A percentile compares a stretch with the other conserved stretches of the same genome.
Conservation (phyloP, 1,140 invertebrate genomes). For the Zaprionus africanus region DNA sequence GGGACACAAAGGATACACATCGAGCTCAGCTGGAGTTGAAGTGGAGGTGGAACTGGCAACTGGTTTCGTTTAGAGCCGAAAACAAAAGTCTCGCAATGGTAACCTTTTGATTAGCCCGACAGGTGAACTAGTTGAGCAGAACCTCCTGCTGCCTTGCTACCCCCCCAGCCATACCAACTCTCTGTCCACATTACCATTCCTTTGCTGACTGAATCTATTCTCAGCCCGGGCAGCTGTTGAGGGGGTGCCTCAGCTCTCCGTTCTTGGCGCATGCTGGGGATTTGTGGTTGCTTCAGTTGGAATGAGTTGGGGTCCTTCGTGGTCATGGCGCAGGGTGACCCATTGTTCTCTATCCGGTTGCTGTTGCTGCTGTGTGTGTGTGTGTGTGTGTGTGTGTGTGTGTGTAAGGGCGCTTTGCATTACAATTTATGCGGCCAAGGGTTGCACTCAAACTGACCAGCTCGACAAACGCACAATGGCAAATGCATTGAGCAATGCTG, state of each 20-base stretch:
- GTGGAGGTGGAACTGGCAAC: neutral
- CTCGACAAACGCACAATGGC: neutral
- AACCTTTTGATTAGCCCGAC: constrained; percentile 23
- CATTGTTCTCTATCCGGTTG: constrained; percentile 3
- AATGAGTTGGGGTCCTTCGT: neutral
- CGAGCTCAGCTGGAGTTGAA: neutral
- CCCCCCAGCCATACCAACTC: neutral
- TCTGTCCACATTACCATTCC: neutral
- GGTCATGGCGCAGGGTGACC: neutral
- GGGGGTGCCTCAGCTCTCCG: neutral
- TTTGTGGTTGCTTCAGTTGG: constrained; percentile 54
- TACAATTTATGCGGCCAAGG: constrained; percentile 25
- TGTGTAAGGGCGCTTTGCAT: constrained; percentile 21
- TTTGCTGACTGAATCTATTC: neutral
- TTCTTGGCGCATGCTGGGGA: constrained; percentile 59
- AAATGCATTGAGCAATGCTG: constrained; percentile 25
- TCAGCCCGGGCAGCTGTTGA: neutral
- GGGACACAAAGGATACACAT: constrained; percentile 13
- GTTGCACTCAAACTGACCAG: constrained; percentile 13
- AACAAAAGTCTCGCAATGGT: constrained; percentile 12
- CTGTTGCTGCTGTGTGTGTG: neutral
- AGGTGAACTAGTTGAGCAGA: constrained; percentile 25
- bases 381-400: neutral
- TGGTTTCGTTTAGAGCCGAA: neutral
- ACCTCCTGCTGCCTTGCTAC: neutral